These are phyloP conservation scores for Carabus problematicus DNA, from an alignment of 2,888 invertebrate species.

Conservation along the genomic window DNA sequence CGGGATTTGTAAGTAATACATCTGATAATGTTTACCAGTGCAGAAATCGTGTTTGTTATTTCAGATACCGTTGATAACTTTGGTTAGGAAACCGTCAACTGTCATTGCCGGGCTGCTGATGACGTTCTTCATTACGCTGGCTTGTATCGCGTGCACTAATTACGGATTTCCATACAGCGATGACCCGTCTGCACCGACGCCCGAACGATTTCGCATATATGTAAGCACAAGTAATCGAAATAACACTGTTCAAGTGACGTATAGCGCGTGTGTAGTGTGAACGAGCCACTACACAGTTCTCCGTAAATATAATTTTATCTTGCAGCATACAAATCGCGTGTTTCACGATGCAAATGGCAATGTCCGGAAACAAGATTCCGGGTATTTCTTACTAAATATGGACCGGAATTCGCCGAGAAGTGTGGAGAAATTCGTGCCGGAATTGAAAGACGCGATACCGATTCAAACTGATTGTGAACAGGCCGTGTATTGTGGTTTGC, in stretches of 20 bases:
- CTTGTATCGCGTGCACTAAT: conserved; percentile 66
- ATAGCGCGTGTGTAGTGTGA: no score
- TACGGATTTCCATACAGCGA: conserved; percentile 76
- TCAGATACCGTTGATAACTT: conserved; percentile 51
- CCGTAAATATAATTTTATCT: neutral
- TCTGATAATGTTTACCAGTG: no score
- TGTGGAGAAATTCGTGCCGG: conserved; percentile 50
- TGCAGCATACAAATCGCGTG: conserved; percentile 43
- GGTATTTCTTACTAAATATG: conserved; percentile 54
- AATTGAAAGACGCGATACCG: conserved; percentile 48
- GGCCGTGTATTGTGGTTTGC: conserved; percentile 54
- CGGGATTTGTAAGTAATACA: conserved; percentile 55
- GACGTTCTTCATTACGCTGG: conserved; percentile 52
- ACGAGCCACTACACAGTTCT: no score
- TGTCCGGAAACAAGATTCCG: conserved; percentile 52
- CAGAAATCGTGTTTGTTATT: conserved; percentile 40
- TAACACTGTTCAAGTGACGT: no score
- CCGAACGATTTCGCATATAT: conserved; percentile 68
- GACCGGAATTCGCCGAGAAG: conserved; percentile 55
- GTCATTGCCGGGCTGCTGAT: conserved; percentile 48
- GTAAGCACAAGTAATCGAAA: conserved; percentile 48
- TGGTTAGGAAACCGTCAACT: conserved; percentile 50
- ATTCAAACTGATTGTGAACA: conserved; percentile 51
- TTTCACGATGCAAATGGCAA: conserved; percentile 51
- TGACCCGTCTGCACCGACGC: conserved; percentile 64